Percentiles rank a stretch among this genome's conserved stretches.
These are phyloP conservation scores for Drosophila repleta DNA, from an alignment of 1,140 invertebrate genomes.

Conservation along the genomic window DNA sequence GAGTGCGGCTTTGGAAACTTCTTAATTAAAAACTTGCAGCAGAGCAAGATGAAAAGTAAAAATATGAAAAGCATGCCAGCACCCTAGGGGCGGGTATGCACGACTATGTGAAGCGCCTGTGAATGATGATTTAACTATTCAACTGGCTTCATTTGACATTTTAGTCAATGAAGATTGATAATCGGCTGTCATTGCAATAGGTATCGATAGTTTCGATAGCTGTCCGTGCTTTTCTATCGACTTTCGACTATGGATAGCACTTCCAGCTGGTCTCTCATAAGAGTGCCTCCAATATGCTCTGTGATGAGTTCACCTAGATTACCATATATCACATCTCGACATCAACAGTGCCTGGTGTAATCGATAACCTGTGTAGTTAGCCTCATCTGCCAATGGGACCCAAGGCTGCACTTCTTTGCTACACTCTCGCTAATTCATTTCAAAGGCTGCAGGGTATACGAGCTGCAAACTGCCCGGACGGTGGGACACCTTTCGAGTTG, in stretches of 20 bases:
- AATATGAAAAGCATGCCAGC: slow-evolving; percentile 30
- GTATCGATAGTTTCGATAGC: too few relatives aligned
- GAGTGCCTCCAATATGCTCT: too few relatives aligned
- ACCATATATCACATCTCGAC: too few relatives aligned
- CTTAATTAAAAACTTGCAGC: slow-evolving; percentile 78
- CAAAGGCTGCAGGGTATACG: not conserved
- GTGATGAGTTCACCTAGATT: too few relatives aligned
- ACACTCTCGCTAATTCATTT: not conserved
- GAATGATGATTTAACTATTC: not conserved
- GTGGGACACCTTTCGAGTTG: slow-evolving; percentile 59
- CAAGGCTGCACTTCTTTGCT: not conserved
- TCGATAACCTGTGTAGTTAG: not conserved
- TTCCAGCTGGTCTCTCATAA: too few relatives aligned
- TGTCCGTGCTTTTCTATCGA: too few relatives aligned
- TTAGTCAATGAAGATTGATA: too few relatives aligned
- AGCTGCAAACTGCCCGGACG: slow-evolving; percentile 10
- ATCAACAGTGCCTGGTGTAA: not conserved
- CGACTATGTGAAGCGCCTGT: not conserved
- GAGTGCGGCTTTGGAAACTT: slow-evolving; percentile 64
- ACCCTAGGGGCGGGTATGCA: not conserved
- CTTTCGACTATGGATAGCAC: too few relatives aligned
- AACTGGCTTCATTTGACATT: too few relatives aligned
- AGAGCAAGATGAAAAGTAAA: slow-evolving; percentile 13
- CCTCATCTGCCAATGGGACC: not conserved
- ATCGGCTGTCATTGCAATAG: too few relatives aligned